phyloP scores from a whole-genome alignment of 1,140 invertebrate genomes.

The Apocrypta bakeri region DNA sequence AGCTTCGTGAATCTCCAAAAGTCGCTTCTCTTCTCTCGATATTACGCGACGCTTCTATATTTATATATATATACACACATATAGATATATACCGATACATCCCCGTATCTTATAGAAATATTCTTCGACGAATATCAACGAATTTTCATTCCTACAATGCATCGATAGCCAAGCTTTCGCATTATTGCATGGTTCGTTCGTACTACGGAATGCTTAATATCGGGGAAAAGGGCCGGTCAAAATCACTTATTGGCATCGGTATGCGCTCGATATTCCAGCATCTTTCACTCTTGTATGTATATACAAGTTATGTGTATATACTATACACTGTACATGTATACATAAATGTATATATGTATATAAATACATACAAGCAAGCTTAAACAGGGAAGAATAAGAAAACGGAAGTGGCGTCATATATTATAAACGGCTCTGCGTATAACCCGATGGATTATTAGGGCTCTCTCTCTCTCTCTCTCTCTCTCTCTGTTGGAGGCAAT shows the following conservation, averaged over 20 bases:
- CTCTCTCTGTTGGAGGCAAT: too few species aligned
- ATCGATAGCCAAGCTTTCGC: constrained; percentile 62
- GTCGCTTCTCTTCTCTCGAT: not conserved
- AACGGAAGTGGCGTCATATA: constrained; percentile 14
- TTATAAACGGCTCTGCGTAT: not conserved
- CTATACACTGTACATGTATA: too few species aligned
- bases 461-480: too few species aligned
- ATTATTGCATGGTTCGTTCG: constrained; percentile 64
- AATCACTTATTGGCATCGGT: constrained; percentile 25
- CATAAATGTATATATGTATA: too few species aligned
- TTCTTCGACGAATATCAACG: constrained; percentile 34
- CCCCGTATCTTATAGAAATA: not conserved
- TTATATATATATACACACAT: too few species aligned
- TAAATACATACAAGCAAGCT: too few species aligned
- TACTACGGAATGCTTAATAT: constrained; percentile 72
- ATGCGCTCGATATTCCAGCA: not conserved
- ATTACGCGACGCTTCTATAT: too few species aligned
- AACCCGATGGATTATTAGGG: constrained; percentile 7
- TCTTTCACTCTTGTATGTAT: not conserved
- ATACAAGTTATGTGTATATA: not conserved
- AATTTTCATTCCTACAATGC: constrained; percentile 67
- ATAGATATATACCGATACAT: not conserved
- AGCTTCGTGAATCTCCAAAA: not conserved
- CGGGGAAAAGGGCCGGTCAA: constrained; percentile 48
- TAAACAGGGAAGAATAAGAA: constrained; percentile 30